Conservation (phyloP, 2,797 vertebrate species). For the Lutjanus argentimaculatus region DNA sequence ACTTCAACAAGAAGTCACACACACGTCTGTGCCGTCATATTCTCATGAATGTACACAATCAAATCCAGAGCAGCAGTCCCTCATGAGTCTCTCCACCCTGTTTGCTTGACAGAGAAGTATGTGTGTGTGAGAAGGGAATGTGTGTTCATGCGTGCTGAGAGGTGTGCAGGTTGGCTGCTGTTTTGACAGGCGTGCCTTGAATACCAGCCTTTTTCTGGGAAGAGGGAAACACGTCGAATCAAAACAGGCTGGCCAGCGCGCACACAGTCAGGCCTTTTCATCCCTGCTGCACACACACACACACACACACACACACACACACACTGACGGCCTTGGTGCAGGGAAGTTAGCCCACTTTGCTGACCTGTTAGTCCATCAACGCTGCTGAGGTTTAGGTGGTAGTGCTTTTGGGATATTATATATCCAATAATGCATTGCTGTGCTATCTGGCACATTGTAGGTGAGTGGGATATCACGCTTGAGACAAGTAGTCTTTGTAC, state of each 20-base stretch:
- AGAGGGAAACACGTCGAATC: constrained; percentile 52
- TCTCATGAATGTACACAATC: constrained; percentile 27
- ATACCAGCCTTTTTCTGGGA: constrained; percentile 69
- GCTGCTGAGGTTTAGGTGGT: background rate
- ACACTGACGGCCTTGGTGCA: constrained; percentile 13
- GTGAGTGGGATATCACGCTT: background rate
- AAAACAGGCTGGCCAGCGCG: constrained; percentile 52
- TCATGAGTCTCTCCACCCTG: constrained; percentile 37
- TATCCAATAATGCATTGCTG: background rate
- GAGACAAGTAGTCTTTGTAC: background rate
- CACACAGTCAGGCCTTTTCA: constrained; percentile 6
- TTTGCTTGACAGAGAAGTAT: constrained; percentile 43
- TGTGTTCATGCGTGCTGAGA: constrained; percentile 36
- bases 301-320: constrained; percentile 33
- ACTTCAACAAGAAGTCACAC: background rate
- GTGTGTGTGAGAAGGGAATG: background rate
- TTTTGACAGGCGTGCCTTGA: constrained; percentile 79
- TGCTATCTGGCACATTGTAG: background rate
- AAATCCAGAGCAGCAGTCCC: constrained; percentile 40
- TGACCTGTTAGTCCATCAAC: constrained; percentile 14
- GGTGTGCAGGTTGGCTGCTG: constrained; percentile 72
- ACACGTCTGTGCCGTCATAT: background rate
- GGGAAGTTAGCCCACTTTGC: constrained; percentile 14
- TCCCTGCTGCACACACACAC: constrained; percentile 22
- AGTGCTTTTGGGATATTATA: background rate